Evolutionary conservation across 2,797 vertebrate genomes (phyloP).

Genomic region (Aythya fuligula): DNA sequence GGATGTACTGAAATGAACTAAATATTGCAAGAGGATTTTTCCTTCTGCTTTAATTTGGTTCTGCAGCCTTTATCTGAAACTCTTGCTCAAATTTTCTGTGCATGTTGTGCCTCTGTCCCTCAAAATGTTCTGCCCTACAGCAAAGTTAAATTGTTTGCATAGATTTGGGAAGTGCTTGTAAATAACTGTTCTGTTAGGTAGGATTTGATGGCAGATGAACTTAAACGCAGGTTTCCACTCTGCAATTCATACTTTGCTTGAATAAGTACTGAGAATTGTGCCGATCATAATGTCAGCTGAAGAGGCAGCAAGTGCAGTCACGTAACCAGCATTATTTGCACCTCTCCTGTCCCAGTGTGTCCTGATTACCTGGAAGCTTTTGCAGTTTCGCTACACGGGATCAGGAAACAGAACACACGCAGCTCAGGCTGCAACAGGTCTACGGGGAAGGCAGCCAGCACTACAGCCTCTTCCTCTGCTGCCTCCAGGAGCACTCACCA

Average conservation of each 20-base stretch:
- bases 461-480: neutral
- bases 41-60: constrained; percentile 50
- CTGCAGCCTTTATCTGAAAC: neutral
- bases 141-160: constrained; percentile 42
- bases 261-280: neutral
- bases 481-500: neutral
- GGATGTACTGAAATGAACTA: constrained; percentile 49
- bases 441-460: neutral
- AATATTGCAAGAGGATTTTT: constrained; percentile 52
- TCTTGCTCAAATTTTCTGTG: neutral
- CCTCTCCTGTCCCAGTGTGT: neutral
- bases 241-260: neutral
- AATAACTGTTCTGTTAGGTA: neutral
- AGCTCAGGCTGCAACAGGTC: neutral
- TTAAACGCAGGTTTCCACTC: constrained; percentile 3
- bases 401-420: neutral
- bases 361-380: neutral
- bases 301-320: neutral
- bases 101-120: neutral
- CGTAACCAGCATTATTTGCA: neutral
- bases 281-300: neutral
- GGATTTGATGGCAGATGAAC: constrained; percentile 24
- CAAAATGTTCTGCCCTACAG: constrained; percentile 13
- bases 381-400: neutral
- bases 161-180: neutral